Percentiles rank a stretch among this genome's conserved stretches.
These are phyloP conservation scores for Carollia perspicillata DNA, from an alignment of 2,113 vertebrate species.

Conservation along the genomic window DNA sequence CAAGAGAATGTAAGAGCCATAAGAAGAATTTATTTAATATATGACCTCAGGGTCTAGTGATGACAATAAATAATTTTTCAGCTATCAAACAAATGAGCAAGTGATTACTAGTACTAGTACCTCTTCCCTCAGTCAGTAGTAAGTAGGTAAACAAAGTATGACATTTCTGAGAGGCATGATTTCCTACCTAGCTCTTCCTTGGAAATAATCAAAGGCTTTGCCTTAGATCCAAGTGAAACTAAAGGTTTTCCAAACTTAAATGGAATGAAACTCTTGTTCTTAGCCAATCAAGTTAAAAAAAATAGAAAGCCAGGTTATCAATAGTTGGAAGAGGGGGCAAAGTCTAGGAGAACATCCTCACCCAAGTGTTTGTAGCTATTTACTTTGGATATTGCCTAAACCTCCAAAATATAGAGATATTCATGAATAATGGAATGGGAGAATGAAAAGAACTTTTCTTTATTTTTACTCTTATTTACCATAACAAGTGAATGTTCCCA, in stretches of 20 bases:
- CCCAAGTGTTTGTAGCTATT: not conserved
- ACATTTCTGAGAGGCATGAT: not conserved
- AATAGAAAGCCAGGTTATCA: not conserved
- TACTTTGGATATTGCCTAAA: not conserved
- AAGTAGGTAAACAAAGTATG: not conserved
- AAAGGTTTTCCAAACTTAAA: not conserved
- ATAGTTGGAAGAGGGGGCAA: not conserved
- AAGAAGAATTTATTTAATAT: not conserved
- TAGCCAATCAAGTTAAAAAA: not conserved
- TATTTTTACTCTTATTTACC: not conserved
- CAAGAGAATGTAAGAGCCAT: not conserved
- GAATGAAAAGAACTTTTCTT: not conserved
- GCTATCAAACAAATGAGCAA: not conserved
- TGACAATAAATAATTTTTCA: not conserved
- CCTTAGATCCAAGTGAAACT: constrained; percentile 19
- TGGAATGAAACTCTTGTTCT: not conserved
- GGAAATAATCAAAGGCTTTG: not conserved
- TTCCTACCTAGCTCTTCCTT: not conserved
- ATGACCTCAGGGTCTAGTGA: not conserved
- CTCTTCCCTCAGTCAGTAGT: not conserved
- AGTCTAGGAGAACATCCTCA: not conserved
- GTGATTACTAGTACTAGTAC: not conserved
- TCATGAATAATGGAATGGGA: constrained; percentile 14
- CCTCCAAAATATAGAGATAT: not conserved
- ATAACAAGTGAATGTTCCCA: not conserved